Base-by-base conservation (phyloP, 1,140 invertebrate genomes). In the Phymorhynchus buccinoides region DNA sequence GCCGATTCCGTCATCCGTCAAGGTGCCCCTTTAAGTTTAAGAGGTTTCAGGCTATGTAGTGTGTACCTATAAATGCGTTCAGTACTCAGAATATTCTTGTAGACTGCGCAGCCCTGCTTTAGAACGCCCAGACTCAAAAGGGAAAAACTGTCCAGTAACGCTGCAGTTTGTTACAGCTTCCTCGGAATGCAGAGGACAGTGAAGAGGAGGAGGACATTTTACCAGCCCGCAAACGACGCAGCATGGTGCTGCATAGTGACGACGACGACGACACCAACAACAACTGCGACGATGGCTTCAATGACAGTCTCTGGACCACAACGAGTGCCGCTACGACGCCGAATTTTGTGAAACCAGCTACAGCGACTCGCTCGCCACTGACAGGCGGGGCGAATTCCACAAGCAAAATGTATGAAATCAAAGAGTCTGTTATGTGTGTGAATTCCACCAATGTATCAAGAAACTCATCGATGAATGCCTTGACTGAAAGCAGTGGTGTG, bases 181-280 rank as follows among this genome's bases (percentile, higher is more conserved):
- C 30, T 1, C 81, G 73, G 81, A 83, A 71, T 30, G 27, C 62
- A 41, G 39, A 16, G 12, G 81, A 83, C 62, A 83, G 81, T 44
- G 62, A 83, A 27, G 79, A 56, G 42, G 48, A 52, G 48, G 48
- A 52, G 48, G 73, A 75, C 35, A 73, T 83, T 39, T 14, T 42
- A 30, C 81, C 81, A 37, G 62, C 32, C 0, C 81, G 81, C 37
- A 68, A 71, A 73, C 81, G 66, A 42, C 81, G 81, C 3, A 83
- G 81, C 62, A 44, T 71, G 81, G 81, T 83, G n/a, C 81, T 83
- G 18, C 41, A 44, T 7, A 83, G 81, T 44, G 81, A 83, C 56
- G 79, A 80, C 18, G 81, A 73, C 41, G 62, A 68, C 16, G 80
- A 83, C 18, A 48, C 56, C 18, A 66, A 73, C 41, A 39, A 68